Base-by-base conservation (phyloP, 2,113 vertebrate genomes). In the Sitta europaea region DNA sequence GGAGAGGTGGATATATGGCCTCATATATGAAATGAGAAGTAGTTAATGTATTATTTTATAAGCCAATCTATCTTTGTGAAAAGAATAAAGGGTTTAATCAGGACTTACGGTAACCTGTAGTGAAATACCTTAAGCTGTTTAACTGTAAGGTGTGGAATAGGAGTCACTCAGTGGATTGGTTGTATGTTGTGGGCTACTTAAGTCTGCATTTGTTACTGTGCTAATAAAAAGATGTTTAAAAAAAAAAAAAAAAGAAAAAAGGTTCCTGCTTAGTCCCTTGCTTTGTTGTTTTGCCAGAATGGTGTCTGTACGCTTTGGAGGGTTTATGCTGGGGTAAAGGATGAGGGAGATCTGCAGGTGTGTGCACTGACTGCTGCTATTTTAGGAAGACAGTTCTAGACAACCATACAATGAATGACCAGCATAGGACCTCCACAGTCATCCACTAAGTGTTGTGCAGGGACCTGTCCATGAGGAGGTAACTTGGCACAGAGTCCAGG, bases 121-220 rank as follows among this genome's bases (percentile, higher is more conserved):
- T 98, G 97, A 98, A 98, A 98, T 98, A 98, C 98, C 98, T 98
- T 98, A 98, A 98, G 98, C 98, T 98, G 98, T 98, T 97, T 98
- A 98, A 98, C 95, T 98, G 98, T 98, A 96, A 97, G 97, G 97
- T 77, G 97, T 98, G 98, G 97, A 96, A 78, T 98, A 98, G 98
- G 97, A 98, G 96, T 98, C 97, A 97, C 97, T 98, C 98, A 92
- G 98, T 98, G 98, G 96, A 98, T 98, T 98, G 98, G 98, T 97
- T 98, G 85, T 98, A 97, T 98, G 98, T 98, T 98, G 98, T 98
- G 97, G 98, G 97, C 98, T 97, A 94, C 96, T 96, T 86, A 95
- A 88, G 97, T 98, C 98, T 98, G 97, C 98, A 97, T 98, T 98
- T 98, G 98, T 98, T 98, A 98, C 97, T 98, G 98, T 98, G 98